Base-by-base conservation (phyloP, 1,140 invertebrate species). In the Dysdera silvatica region DNA sequence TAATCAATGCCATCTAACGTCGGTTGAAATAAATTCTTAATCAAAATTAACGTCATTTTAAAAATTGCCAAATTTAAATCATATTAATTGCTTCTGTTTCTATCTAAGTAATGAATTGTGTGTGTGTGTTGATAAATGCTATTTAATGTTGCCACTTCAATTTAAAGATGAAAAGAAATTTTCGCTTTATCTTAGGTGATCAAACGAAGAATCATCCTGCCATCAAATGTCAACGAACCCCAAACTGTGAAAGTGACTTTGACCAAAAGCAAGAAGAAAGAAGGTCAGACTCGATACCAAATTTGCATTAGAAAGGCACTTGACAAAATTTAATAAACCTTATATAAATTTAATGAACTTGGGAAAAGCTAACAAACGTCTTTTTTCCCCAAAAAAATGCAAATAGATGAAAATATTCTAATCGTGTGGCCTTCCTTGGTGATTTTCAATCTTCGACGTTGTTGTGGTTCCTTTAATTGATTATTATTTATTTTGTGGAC, bases 201-300 rank as follows among this genome's bases (percentile, higher is more conserved):
- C 20, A 88, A 92, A 75, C 80, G 92, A 69, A 69, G 82, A 67
- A 78, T 85, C 71, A 86, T 79, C 76, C 82, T 78, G 35, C 76
- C 82, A 67, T 73, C 76, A 72, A 74, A 81, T 76, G 76, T 7
- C 26, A 56, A 56, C n/a, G 66, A 65, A 6, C 28, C 54, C 28
- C 66, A 69, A 24, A 63, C 61, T 10, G 24, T 84, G 49, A 88
- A 86, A 71, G 81, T 96, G 4, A 89, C 89, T 0, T 80, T 98
- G 1, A 87, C 85, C 10, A 95, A 93, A 75, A 89, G 86, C 69
- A 90, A 87, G 71, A 96, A 96, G 76, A 98, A 97, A 79, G 95
- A 98, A 79, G 90, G 89, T 91, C 7, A 47, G 18, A 8, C 43
- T n/a, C 14, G 23, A 47, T 10, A 10, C 14, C 18, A 10, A 18